Evolutionary conservation across 2,888 invertebrate genomes (phyloP).

Genomic region (Tolmerus cingulatus): DNA sequence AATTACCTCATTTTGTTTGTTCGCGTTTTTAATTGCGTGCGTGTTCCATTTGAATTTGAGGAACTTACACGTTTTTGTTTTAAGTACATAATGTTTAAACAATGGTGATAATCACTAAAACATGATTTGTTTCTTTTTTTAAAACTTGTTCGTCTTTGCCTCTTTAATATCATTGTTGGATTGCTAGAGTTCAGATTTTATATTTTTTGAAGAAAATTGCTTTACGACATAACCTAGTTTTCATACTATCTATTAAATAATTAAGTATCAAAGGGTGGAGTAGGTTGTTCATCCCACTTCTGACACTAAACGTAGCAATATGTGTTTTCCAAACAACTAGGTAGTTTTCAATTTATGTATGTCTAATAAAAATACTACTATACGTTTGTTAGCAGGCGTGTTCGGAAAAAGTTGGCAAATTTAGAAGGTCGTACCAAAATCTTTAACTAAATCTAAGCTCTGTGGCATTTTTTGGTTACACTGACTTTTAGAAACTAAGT

Average conservation of each 20-base stretch:
- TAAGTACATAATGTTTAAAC: not conserved
- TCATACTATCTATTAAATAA: not conserved
- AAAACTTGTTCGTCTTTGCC: not conserved
- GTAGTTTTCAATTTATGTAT: no score
- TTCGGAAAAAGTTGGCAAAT: no score
- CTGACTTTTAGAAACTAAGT: not conserved
- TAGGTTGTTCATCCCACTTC: not conserved
- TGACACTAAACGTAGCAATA: not conserved
- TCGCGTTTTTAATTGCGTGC: not conserved
- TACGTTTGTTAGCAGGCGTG: no score
- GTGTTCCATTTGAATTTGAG: not conserved
- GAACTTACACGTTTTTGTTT: not conserved
- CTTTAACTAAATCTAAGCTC: no score
- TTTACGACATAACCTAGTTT: not conserved
- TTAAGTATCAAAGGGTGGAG: not conserved
- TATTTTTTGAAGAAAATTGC: not conserved
- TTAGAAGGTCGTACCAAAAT: no score
- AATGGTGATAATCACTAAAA: conserved; percentile 34
- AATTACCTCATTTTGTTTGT: not conserved
- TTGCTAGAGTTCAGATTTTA: not conserved
- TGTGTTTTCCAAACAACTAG: no score
- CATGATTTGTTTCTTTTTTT: conserved; percentile 5
- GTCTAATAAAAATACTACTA: no score
- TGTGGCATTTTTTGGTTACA: not conserved
- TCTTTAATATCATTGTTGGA: not conserved